Percentiles rank a stretch among this genome's conserved stretches.
Evolutionary conservation across 2,113 vertebrate species (phyloP).

Genomic region (Leptobrachium leishanense): DNA sequence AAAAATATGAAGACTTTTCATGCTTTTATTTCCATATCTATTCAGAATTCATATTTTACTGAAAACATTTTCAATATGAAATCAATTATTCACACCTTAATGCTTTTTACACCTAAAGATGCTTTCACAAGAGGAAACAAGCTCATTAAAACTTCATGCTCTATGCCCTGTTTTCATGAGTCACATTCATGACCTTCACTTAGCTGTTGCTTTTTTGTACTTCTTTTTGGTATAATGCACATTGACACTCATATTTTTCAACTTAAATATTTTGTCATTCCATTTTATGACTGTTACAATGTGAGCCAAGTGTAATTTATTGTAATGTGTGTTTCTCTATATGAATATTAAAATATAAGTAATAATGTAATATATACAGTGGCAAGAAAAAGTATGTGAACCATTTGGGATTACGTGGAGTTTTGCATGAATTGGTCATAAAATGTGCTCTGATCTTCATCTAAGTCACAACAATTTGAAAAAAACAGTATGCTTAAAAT

Average conservation of each 20-base stretch:
- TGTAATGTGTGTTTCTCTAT: too few species aligned
- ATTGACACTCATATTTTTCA: slow-evolving; percentile 28
- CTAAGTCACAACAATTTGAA: too few species aligned
- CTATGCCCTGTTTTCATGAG: slow-evolving; percentile 39
- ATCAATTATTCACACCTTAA: slow-evolving; percentile 50
- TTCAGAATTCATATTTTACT: slow-evolving; percentile 29
- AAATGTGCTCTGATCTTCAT: too few species aligned
- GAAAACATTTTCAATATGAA: slow-evolving; percentile 47
- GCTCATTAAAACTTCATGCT: slow-evolving; percentile 46
- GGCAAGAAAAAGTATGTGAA: too few species aligned
- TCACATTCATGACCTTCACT: slow-evolving; percentile 44
- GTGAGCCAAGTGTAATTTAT: neutral
- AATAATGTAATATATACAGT: too few species aligned
- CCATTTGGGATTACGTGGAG: too few species aligned
- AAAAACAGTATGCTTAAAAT: too few species aligned
- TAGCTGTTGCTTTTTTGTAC: slow-evolving; percentile 22
- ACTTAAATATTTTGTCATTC: slow-evolving; percentile 18
- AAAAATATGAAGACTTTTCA: slow-evolving; percentile 35
- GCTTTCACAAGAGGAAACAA: slow-evolving; percentile 43
- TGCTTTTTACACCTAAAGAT: slow-evolving; percentile 49
- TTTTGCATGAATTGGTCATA: too few species aligned
- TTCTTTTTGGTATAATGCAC: slow-evolving; percentile 21
- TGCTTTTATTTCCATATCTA: slow-evolving; percentile 34
- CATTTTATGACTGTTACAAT: neutral
- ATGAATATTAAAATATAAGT: too few species aligned